Base-by-base conservation (phyloP, 2,113 vertebrate species). In the Bothrops jararaca region DNA sequence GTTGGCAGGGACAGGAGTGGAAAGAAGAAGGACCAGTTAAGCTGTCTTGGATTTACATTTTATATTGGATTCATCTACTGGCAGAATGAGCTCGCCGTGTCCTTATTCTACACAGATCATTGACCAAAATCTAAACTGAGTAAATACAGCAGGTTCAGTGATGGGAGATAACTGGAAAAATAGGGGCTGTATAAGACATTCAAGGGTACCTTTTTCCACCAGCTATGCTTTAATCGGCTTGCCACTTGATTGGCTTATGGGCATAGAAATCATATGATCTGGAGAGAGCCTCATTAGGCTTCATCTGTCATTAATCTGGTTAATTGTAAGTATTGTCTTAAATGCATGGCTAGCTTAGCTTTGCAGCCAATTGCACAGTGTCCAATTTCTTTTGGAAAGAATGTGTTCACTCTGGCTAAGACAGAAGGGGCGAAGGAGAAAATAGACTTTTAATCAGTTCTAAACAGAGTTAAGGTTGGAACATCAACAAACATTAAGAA, bases 301-400 rank as follows among this genome's bases (percentile, higher is more conserved):
- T 80, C 74, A 52, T 90, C 64, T 0, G 4, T 57, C 57, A 89
- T 89, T 94, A 74, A 93, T 89, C 58, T 69, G 56, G 11, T 91
- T 94, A 94, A 92, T 13, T 89, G 42, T 80, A 29, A 87, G 50
- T 89, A 74, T 88, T 90, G 88, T 58, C 88, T 92, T 93, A 93
- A 91, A 58, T 24, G 69, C 42, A 92, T 57, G 42, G 58, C 18
- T 80, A 80, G 34, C 95, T 93, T 58, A 91, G 39, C 23, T 80
- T 89, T 39, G 86, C 34, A 54, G 64, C 42, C 58, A 88, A 88
- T 34, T 12, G 20, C 23, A 45, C 34, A 45, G 64, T 3, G 39
- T 90, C 52, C 52, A 88, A 80, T 3, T 18, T 0, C 29, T 18
- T 60, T 85, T 86, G 22, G 52, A 95, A 2, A 0, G 1, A 0